Conservation (phyloP, 1,140 invertebrate genomes). For the Zaprionus ghesquierei region DNA sequence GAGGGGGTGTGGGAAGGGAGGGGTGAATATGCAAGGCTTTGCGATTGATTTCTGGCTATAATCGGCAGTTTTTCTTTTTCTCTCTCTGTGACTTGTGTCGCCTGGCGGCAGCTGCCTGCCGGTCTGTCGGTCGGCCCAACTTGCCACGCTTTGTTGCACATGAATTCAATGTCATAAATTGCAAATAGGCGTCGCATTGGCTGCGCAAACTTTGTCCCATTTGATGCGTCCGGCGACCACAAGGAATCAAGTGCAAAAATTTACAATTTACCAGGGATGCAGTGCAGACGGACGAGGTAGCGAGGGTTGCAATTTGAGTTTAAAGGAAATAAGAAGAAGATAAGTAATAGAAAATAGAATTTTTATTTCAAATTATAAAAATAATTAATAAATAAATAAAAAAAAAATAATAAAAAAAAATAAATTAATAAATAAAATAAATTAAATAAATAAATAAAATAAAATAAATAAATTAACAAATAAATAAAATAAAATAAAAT, state of each 20-base stretch:
- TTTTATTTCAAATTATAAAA: neutral
- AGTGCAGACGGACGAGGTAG: too few relatives aligned
- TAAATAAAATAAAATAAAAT: too few relatives aligned
- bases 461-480: too few relatives aligned
- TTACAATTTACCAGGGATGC: constrained; percentile 25
- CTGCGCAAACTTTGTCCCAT: constrained; percentile 65
- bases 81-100: neutral
- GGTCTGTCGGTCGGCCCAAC: neutral
- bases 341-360: neutral
- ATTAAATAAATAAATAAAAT: too few relatives aligned
- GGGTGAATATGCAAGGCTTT: neutral
- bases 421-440: too few relatives aligned
- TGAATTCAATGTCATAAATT: constrained; percentile 74
- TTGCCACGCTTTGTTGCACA: constrained; percentile 66
- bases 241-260: constrained; percentile 45
- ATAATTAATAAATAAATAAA: neutral
- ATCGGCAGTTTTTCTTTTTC: constrained; percentile 31
- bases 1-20: neutral
- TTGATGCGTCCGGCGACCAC: constrained; percentile 57
- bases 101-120: neutral
- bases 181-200: constrained; percentile 61
- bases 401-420: too few relatives aligned
- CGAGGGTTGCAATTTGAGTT: neutral
- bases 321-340: neutral
- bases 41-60: constrained; percentile 31